Evolutionary conservation across 2,113 vertebrate species (phyloP).

Genomic region (Dunckerocampus dactyliophorus): DNA sequence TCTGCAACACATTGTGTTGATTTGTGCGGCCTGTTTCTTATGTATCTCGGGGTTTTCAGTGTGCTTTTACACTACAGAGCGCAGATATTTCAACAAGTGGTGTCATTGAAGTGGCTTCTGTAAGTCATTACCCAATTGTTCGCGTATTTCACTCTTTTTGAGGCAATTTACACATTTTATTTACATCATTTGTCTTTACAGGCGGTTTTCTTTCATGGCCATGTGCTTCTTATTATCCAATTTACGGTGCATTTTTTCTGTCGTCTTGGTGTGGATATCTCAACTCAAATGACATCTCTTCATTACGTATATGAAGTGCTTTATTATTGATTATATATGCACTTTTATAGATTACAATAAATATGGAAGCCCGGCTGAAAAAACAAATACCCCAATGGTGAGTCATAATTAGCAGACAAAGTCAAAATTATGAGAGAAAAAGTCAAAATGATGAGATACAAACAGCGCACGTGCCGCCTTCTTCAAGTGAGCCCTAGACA

Average conservation of each 20-base stretch:
- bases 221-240: constrained; percentile 20
- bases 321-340: no score
- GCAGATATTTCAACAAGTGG: background rate
- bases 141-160: constrained; percentile 4
- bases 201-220: constrained; percentile 18
- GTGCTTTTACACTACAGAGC: constrained; percentile 5
- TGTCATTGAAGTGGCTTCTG: constrained; percentile 2
- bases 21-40: constrained; percentile 19
- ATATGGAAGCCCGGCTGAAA: no score
- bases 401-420: no score
- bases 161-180: constrained; percentile 10
- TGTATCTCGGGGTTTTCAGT: constrained; percentile 8
- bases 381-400: no score
- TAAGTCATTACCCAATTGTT: constrained; percentile 12
- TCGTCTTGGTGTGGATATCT: background rate
- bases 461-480: no score
- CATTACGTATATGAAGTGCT: no score
- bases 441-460: no score
- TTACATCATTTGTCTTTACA: constrained; percentile 22
- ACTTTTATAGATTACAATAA: no score
- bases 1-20: constrained; percentile 14
- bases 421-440: no score
- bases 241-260: constrained; percentile 1
- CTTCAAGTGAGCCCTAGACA: no score
- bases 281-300: no score